phyloP scores from a whole-genome alignment of 2,888 invertebrate genomes.

The Drosophila engyochracea region DNA sequence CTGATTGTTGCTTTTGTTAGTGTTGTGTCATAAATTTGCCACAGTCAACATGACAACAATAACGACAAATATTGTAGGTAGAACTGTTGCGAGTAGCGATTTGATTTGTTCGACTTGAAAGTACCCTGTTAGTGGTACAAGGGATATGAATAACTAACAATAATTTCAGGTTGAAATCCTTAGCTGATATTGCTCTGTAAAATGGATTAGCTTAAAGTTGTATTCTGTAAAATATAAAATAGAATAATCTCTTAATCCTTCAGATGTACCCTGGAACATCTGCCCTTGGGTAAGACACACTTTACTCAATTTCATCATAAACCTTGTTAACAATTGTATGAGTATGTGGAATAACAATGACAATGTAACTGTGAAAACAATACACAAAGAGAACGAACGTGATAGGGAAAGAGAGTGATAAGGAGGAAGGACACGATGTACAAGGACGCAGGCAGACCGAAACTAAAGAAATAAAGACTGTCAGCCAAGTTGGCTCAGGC shows the following conservation, averaged over 20 bases:
- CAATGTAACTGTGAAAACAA: conserved; percentile 40
- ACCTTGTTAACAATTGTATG: background rate
- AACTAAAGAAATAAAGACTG: background rate
- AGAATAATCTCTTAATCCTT: background rate
- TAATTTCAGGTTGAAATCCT: background rate
- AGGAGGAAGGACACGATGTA: conserved; percentile 29
- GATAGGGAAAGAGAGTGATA: conserved; percentile 16
- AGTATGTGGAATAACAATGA: conserved; percentile 20
- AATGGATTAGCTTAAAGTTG: background rate
- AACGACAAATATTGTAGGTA: conserved; percentile 12
- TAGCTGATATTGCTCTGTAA: background rate
- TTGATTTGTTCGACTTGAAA: background rate
- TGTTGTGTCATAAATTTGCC: conserved; percentile 68
- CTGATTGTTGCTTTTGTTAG: conserved; percentile 55
- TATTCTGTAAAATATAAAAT: background rate
- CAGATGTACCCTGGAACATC: background rate
- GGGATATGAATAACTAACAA: background rate
- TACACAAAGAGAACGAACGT: conserved; percentile 6
- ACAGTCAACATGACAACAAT: conserved; percentile 36
- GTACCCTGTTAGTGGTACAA: background rate
- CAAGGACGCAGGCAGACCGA: conserved; percentile 22
- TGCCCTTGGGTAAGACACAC: no score
- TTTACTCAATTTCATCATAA: background rate
- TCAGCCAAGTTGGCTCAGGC: conserved; percentile 17
- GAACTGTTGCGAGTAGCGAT: no score